phyloP scores from a whole-genome alignment of 2,113 vertebrate genomes.

The Vireo altiloquus region DNA sequence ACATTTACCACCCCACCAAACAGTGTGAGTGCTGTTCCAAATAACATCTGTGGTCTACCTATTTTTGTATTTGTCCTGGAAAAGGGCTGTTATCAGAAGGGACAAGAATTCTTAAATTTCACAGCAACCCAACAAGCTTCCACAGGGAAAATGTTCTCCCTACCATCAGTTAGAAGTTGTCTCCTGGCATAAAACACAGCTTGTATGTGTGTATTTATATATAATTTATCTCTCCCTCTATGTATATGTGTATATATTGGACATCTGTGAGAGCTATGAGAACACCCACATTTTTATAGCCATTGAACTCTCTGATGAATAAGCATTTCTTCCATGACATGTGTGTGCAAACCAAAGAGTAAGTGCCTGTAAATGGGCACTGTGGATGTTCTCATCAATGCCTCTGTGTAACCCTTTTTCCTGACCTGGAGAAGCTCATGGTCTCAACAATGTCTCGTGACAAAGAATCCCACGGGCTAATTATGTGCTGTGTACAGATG shows the following conservation, averaged over 20 bases:
- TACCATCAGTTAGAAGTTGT: not conserved
- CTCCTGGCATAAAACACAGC: not conserved
- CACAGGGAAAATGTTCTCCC: not conserved
- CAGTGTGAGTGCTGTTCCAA: not conserved
- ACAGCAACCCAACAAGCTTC: not conserved
- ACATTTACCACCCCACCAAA: not conserved
- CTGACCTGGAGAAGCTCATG: not conserved
- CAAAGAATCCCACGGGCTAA: not conserved
- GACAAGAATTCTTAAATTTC: not conserved
- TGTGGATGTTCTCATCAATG: constrained; percentile 54
- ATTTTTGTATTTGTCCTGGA: not conserved
- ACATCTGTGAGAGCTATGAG: constrained; percentile 48
- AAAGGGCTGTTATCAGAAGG: not conserved
- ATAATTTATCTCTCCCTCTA: not conserved
- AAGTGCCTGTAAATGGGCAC: not conserved
- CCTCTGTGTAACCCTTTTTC: constrained; percentile 32
- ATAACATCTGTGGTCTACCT: not conserved
- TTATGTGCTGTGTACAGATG: constrained; percentile 41
- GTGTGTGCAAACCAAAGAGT: not conserved
- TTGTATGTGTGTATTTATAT: constrained; percentile 43
- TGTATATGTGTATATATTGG: constrained; percentile 44
- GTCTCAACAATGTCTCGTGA: constrained; percentile 16
- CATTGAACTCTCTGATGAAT: not conserved
- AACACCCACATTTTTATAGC: constrained; percentile 36
- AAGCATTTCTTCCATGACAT: not conserved